Evolutionary conservation across 2,888 invertebrate species (phyloP), one percentile per base, ranked within the genome.

Genomic region (Holacanthella duospinosa): DNA sequence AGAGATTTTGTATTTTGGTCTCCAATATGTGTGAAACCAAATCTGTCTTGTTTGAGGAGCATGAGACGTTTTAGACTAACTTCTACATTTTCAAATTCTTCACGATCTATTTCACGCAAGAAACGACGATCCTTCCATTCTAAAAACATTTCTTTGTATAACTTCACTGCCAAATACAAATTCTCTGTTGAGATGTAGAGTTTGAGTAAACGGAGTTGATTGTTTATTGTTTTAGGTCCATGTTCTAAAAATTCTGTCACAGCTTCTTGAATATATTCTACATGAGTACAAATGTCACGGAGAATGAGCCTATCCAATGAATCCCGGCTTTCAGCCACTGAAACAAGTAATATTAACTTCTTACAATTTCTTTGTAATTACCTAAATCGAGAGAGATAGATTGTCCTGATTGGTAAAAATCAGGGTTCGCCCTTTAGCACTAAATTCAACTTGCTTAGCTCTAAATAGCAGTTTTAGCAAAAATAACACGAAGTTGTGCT

Each of bases 221-320:
- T 58, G 3, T 6, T 6, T 29, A 29, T 3, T 6, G 58, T 36
- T 12, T 29, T 28, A 6, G 58, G 58, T 12, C 4, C 4, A 29
- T 55, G 48, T 25, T 61, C 56, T 1, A 63, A 44, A 60, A 56
- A 65, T 2, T 48, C 9, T 25, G 55, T 24, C n/a, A 65, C 36
- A 21, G 29, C 63, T 21, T 44, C 26, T 1, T 43, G 54, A 21
- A 63, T 25, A 3, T 36, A n/a, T 12, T 36, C 43, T 24, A 63
- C 43, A 12, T 60, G 29, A 25, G 44, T 57, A 3, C 28, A 44
- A 43, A 44, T 24, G 19, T 65, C 29, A 16, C 16, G 28, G 1
- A 25, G 36, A n/a, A 65, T 63, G 25, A 65, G 63, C 3, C 61
- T 61, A n/a, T 57, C 60, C 1, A 65, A 29, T n/a, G 60, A 59